phyloP scores from a whole-genome alignment of 2,113 vertebrate species.

The Polypterus bichir region DNA sequence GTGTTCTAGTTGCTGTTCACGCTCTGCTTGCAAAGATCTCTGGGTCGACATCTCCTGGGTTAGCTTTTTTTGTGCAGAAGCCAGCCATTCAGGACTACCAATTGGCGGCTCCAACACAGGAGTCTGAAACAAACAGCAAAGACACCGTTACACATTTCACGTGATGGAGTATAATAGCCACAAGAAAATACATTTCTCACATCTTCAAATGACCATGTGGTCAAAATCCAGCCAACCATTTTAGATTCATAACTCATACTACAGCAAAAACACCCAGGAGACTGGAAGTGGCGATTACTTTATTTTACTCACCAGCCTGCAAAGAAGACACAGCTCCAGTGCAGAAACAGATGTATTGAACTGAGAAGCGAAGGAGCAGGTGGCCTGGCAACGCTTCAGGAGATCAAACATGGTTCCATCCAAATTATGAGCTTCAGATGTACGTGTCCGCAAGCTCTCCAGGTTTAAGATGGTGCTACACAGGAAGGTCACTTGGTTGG shows the following conservation, averaged over 20 bases:
- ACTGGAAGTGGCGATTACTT: no score
- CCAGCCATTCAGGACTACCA: constrained; percentile 85
- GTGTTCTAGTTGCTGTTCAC: constrained; percentile 79
- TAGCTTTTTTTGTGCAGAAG: constrained; percentile 75
- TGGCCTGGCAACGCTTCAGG: constrained; percentile 88
- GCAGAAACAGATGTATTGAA: constrained; percentile 86
- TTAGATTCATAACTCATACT: no score
- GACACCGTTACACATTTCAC: no score
- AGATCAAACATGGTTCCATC: constrained; percentile 83
- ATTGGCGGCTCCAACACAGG: constrained; percentile 71
- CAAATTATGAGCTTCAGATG: constrained; percentile 79
- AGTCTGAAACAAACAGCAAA: constrained; percentile 50
- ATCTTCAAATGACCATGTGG: no score
- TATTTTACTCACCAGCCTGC: constrained; percentile 69
- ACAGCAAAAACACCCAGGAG: no score
- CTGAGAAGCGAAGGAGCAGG: constrained; percentile 86
- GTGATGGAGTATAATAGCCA: no score
- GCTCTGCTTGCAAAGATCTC: constrained; percentile 69
- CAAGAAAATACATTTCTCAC: no score
- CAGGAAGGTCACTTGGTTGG: constrained; percentile 90
- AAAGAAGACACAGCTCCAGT: constrained; percentile 82
- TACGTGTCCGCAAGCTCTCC: constrained; percentile 83
- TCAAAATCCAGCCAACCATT: no score
- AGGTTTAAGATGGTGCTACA: constrained; percentile 96
- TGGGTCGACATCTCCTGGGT: constrained; percentile 74